A percentile compares a stretch with the other conserved stretches of the same genome.
phyloP scores from a whole-genome alignment of 2,797 vertebrate genomes.

The Rhadinocentrus ornatus region DNA sequence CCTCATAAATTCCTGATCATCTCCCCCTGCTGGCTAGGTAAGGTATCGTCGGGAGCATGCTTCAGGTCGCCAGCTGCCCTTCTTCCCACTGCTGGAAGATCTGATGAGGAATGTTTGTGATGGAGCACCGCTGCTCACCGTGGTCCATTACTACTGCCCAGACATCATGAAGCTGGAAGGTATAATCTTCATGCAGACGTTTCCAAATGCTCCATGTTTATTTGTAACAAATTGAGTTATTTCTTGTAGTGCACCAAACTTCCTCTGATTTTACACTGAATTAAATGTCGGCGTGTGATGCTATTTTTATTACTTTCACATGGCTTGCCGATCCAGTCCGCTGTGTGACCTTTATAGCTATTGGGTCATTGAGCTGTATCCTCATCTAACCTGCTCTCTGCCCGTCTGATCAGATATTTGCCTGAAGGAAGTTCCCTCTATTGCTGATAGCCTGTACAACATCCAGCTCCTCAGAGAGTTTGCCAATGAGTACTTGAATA shows the following conservation, averaged over 20 bases:
- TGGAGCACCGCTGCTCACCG: conserved; percentile 91
- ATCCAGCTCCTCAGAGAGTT: conserved; percentile 95
- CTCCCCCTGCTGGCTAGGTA: conserved; percentile 82
- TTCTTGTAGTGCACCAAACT: background rate
- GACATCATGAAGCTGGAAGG: conserved; percentile 97
- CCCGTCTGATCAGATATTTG: conserved; percentile 88
- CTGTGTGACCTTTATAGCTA: conserved; percentile 65
- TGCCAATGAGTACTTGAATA: conserved; percentile 92
- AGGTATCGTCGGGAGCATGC: conserved; percentile 94
- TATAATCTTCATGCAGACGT: conserved; percentile 68
- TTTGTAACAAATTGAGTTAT: background rate
- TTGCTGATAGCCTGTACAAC: conserved; percentile 96
- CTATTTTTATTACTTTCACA: conserved; percentile 50
- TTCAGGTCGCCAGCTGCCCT: conserved; percentile 89
- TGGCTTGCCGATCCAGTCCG: conserved; percentile 33
- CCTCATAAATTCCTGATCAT: conserved; percentile 24
- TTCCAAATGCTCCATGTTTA: background rate
- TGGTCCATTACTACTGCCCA: conserved; percentile 96
- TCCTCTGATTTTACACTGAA: conserved; percentile 25
- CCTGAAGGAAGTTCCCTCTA: conserved; percentile 94
- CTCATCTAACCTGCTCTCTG: conserved; percentile 49
- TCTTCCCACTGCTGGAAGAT: conserved; percentile 93
- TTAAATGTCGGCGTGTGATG: conserved; percentile 46
- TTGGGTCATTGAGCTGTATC: conserved; percentile 51
- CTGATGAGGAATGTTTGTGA: conserved; percentile 94